Evolutionary conservation across 1,140 invertebrate genomes (phyloP).

Genomic region (Anastrepha ludens): DNA sequence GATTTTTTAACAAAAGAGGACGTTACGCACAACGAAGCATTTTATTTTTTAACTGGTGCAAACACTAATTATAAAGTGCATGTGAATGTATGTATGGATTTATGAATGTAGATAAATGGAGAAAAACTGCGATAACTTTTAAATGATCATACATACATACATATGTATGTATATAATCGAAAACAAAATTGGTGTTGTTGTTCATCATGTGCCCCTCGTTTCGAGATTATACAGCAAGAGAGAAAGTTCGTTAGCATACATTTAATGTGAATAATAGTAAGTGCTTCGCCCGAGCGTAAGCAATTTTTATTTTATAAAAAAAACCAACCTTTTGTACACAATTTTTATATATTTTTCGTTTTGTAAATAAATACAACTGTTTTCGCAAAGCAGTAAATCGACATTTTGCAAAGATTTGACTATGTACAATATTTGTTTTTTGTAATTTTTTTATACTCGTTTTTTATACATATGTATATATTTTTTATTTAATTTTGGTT

Average conservation of each 20-base stretch:
- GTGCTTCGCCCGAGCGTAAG: too few relatives aligned
- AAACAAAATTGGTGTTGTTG: not conserved
- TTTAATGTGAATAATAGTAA: not conserved
- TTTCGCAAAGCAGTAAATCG: too few relatives aligned
- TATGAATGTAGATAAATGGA: not conserved
- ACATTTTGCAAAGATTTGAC: too few relatives aligned
- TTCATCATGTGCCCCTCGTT: not conserved
- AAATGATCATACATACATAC: not conserved
- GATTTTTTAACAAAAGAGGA: slow-evolving; percentile 17
- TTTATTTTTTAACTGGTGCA: not conserved
- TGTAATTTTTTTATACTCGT: not conserved
- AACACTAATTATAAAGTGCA: not conserved
- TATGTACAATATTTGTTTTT: not conserved
- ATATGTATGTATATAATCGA: not conserved
- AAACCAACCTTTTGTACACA: too few relatives aligned
- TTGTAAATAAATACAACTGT: too few relatives aligned
- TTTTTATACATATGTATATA: not conserved
- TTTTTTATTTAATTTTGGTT: slow-evolving; percentile 8
- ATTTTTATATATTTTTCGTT: too few relatives aligned
- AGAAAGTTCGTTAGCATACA: not conserved
- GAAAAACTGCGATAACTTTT: not conserved
- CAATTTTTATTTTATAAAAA: not conserved
- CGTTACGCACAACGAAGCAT: slow-evolving; percentile 41
- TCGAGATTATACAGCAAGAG: not conserved
- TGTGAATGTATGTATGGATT: not conserved